phyloP scores from a whole-genome alignment of 2,888 invertebrate species.

The Ptychoptera albimana region DNA sequence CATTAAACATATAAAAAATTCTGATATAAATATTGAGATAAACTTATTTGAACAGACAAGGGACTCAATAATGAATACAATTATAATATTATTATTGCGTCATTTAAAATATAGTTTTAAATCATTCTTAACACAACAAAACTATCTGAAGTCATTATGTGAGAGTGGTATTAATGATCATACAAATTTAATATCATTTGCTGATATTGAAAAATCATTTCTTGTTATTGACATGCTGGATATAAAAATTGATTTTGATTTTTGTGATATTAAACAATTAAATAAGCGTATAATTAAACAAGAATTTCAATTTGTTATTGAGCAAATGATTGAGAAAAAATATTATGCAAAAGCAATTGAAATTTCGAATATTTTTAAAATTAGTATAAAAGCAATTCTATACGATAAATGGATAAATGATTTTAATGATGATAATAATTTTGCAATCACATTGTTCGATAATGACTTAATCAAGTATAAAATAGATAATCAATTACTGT shows the following conservation, averaged over 20 bases:
- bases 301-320: constrained; percentile 3
- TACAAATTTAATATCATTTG: too few relatives aligned
- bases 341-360: constrained; percentile 36
- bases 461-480: too few relatives aligned
- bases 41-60: constrained; percentile 11
- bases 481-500: too few relatives aligned
- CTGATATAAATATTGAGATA: too few relatives aligned
- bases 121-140: constrained; percentile 45
- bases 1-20: too few relatives aligned
- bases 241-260: too few relatives aligned
- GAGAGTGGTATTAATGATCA: constrained; percentile 39
- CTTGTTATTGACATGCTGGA: too few relatives aligned
- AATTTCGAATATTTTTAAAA: constrained; percentile 30
- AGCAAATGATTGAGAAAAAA: constrained; percentile 28
- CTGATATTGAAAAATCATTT: too few relatives aligned
- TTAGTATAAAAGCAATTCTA: constrained; percentile 32
- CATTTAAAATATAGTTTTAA: constrained; percentile 43
- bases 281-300: too few relatives aligned
- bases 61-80: constrained; percentile 35
- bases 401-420: constrained; percentile 34
- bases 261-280: too few relatives aligned
- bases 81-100: constrained; percentile 41
- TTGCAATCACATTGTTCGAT: too few relatives aligned
- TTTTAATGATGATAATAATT: constrained; percentile 23
- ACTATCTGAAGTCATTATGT: constrained; percentile 42